Base-by-base conservation (phyloP, 2,797 vertebrate genomes). In the Sebastes reedi region DNA sequence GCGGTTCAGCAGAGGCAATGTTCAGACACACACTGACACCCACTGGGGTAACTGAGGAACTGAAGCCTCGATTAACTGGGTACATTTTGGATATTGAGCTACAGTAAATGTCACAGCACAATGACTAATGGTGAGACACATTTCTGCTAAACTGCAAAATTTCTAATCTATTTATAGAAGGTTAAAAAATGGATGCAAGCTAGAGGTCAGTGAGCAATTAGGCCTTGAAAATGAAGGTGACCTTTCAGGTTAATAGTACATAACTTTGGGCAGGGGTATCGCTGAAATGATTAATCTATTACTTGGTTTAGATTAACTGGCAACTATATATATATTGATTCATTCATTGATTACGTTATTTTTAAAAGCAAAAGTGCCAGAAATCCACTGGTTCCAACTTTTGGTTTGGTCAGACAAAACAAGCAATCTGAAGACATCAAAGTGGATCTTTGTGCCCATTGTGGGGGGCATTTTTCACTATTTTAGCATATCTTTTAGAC, bases 21-120 rank as follows among this genome's bases (percentile, higher is more conserved):
- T 20, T 72, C 70, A 70, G 82, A 42, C 75, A 10, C 79, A 75
- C 80, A 68, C 82, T 83, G 85, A 79, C 91, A 81, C 76, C 91
- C 90, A 73, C 78, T 90, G 94, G 94, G 82, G 3, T 0, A 9
- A 55, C 2, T 8, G 5, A 3, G n/a, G 24, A 88, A 85, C 68
- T 77, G 13, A 78, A 76, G 4, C 6, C 22, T 30, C 0, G 1
- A 34, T 4, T 5, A 2, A 16, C 11, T 18, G 67, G 6, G 12
- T 24, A 27, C 20, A 60, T 25, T 39, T 12, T n/a, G 29, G 32
- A 25, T n/a, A 30, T 30, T 30, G 10, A 55, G 42, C n/a, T 3
- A 0, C 3, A 61, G 30, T n/a, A 30, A 58, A 56, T 14, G 10
- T 13, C 14, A 30, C 5, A 18, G 22, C 13, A 50, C 27, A 27